Percentiles rank a stretch among this genome's conserved stretches.
phyloP scores from a whole-genome alignment of 2,797 vertebrate species.

The Harpagifer antarcticus region DNA sequence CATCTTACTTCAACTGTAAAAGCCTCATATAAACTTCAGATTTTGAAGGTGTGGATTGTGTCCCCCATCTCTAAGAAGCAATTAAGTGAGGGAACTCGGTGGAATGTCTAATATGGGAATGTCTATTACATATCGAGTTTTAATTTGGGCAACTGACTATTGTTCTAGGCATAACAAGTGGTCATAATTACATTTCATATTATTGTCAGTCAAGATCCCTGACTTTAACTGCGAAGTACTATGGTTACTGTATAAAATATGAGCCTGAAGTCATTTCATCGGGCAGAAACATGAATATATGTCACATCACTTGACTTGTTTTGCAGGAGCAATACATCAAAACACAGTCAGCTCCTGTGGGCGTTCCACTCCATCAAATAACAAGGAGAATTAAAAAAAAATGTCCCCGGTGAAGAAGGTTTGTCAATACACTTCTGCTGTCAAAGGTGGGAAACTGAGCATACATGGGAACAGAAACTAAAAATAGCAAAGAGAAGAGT shows the following conservation, averaged over 20 bases:
- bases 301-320: slow-evolving; percentile 10
- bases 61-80: not conserved
- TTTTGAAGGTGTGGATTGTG: not conserved
- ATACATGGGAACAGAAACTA: slow-evolving; percentile 2
- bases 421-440: slow-evolving; percentile 18
- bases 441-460: not conserved
- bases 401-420: slow-evolving; percentile 12
- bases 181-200: not conserved
- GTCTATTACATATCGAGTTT: too few species aligned
- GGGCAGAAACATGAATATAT: slow-evolving; percentile 11
- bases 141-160: not conserved
- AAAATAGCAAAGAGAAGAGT: not conserved
- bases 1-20: not conserved
- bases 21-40: not conserved
- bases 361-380: slow-evolving; percentile 2
- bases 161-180: not conserved
- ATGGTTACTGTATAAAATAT: not conserved
- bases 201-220: not conserved
- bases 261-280: not conserved
- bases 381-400: not conserved
- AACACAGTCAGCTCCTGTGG: slow-evolving; percentile 20
- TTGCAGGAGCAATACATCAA: slow-evolving; percentile 23
- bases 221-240: not conserved
- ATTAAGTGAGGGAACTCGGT: not conserved
- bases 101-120: not conserved